Conservation (phyloP, 2,113 vertebrate genomes). For the Argyrosomus japonicus region DNA sequence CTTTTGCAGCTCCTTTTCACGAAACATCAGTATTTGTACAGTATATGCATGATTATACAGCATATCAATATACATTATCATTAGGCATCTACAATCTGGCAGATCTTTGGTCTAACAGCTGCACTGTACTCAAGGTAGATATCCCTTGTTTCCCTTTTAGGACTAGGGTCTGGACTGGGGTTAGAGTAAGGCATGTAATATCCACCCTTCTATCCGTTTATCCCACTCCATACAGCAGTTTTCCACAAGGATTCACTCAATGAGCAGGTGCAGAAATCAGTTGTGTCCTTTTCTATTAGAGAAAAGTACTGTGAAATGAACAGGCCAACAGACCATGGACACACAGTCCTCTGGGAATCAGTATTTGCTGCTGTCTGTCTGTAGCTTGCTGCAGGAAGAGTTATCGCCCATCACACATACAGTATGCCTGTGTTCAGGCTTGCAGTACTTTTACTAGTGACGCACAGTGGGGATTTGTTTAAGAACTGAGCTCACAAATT, state of each 20-base stretch:
- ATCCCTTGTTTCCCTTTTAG: not conserved
- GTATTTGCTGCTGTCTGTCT: slow-evolving; percentile 18
- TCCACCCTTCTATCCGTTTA: not conserved
- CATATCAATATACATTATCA: not conserved
- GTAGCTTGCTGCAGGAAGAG: slow-evolving; percentile 1
- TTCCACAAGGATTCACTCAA: slow-evolving; percentile 1
- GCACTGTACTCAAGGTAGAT: not conserved
- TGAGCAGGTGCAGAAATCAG: slow-evolving; percentile 22
- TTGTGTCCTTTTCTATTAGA: slow-evolving; percentile 34
- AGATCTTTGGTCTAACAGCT: not conserved
- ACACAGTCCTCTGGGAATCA: slow-evolving; percentile 18
- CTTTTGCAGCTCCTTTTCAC: too few species aligned
- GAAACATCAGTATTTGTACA: not conserved
- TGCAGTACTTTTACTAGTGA: not conserved
- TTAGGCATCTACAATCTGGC: not conserved
- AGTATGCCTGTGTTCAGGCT: not conserved
- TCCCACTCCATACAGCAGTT: not conserved
- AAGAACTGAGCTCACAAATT: slow-evolving; percentile 26
- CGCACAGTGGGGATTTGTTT: slow-evolving; percentile 26
- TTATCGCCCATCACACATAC: slow-evolving; percentile 7
- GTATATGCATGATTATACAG: not conserved
- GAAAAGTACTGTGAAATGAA: slow-evolving; percentile 23
- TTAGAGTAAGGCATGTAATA: not conserved
- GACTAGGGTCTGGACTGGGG: not conserved
- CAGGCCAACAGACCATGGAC: slow-evolving; percentile 9